phyloP scores from a whole-genome alignment of 1,140 invertebrate species.

The Temnothorax longispinosus region DNA sequence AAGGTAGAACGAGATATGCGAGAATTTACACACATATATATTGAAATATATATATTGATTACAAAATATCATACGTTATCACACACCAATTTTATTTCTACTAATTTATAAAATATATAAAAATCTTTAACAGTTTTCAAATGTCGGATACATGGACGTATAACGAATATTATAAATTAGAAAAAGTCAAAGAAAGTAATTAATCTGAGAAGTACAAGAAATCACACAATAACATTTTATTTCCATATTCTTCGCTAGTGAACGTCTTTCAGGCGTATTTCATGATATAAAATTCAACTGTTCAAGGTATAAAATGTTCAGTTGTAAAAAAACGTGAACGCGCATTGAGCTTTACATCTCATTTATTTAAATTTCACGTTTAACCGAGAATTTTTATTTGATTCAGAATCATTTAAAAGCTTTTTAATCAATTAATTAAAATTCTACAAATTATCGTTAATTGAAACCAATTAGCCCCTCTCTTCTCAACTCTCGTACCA shows the following conservation, averaged over 20 bases:
- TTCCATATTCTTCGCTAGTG: not conserved
- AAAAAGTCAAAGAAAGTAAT: not conserved
- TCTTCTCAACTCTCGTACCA: not conserved
- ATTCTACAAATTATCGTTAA: constrained; percentile 23
- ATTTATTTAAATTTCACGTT: not conserved
- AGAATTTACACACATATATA: not conserved
- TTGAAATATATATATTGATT: not conserved
- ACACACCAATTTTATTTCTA: not conserved
- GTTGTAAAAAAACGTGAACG: not conserved
- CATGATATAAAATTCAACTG: not conserved
- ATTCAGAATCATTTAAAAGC: not conserved
- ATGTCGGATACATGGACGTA: not conserved
- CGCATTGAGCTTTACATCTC: not conserved
- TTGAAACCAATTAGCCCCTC: constrained; percentile 2
- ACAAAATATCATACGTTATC: not conserved
- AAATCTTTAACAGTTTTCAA: not conserved
- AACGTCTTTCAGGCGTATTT: not conserved
- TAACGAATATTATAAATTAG: not conserved
- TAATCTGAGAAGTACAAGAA: not conserved
- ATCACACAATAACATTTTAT: not conserved
- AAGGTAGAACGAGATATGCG: not conserved
- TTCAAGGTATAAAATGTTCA: not conserved
- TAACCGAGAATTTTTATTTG: not conserved
- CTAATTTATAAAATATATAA: not conserved
- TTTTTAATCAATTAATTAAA: constrained; percentile 7